Evolutionary conservation across 2,888 invertebrate species (phyloP), one percentile per base, ranked within the genome.

Genomic region (Eupithecia vulgata): DNA sequence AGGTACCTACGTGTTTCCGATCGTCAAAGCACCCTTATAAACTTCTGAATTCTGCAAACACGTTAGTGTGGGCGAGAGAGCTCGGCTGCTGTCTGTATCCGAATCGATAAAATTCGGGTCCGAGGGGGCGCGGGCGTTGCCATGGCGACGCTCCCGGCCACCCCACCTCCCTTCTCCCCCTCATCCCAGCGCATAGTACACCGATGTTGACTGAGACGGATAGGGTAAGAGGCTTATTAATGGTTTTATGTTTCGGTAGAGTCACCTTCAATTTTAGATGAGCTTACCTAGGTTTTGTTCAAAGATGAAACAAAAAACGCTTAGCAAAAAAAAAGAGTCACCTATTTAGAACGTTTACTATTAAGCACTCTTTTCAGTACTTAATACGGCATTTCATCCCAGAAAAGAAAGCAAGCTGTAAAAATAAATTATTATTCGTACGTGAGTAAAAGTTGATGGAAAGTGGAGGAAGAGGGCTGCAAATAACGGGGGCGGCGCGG

Each of bases 151-250:
- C 87, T 84, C 91, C 87, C 88, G 83, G 85, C 84, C 82, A 81
- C 82, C 86, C 85, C 82, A 21, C 48, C 84, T 83, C 78, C 88
- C 76, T 82, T 82, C 84, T 87, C 84, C 88, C 88, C 90, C 92
- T n/a, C 62, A 64, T 64, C 62, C 62, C 62, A 12, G 25, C 57
- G 62, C 90, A 78, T 86, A 88, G 90, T 89, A 91, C 93, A 92
- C 89, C 91, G 91, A 91, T 94, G 94, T 94, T 94, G 94, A 94
- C 94, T 94, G 91, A 93, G 94, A 94, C 92, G 94, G 91, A 94
- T 94, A 92, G 94, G 91, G 94, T 93, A 94, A 94, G 93, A 93
- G 93, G 93, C 92, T 94, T 94, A 94, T 92, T 94, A 94, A 94
- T 94, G 94, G 93, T 92, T 92, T 94, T 92, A 91, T 92, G 90